Evolutionary conservation across 2,888 invertebrate species (phyloP).

Genomic region (Orthosia cruda): DNA sequence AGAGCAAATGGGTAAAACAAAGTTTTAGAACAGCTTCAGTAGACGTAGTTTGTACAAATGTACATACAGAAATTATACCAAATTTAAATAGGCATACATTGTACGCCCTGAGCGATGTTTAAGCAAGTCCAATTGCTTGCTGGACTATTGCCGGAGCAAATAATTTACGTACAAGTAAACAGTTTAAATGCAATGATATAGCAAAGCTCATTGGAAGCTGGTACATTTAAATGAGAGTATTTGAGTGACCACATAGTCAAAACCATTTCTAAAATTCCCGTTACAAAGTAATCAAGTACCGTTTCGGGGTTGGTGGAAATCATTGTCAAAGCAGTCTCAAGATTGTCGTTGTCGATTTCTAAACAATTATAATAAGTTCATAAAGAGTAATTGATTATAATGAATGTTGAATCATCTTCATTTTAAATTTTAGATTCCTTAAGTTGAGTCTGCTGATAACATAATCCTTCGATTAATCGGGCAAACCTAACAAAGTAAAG

Average conservation of each 20-base stretch:
- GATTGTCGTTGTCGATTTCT: neutral
- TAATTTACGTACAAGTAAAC: slow-evolving; percentile 65
- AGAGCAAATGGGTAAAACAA: slow-evolving; percentile 44
- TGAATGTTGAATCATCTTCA: neutral
- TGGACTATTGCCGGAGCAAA: slow-evolving; percentile 67
- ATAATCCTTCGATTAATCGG: slow-evolving; percentile 8
- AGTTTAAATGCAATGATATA: slow-evolving; percentile 62
- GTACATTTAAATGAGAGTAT: slow-evolving; percentile 44
- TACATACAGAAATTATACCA: slow-evolving; percentile 37
- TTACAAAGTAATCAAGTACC: slow-evolving; percentile 48
- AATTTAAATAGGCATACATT: slow-evolving; percentile 54
- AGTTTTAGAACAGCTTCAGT: slow-evolving; percentile 39
- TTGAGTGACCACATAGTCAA: slow-evolving; percentile 40
- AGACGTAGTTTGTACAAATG: slow-evolving; percentile 32
- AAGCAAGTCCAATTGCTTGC: slow-evolving; percentile 55
- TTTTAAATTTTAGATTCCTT: neutral
- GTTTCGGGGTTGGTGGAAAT: slow-evolving; percentile 20
- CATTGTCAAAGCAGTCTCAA: slow-evolving; percentile 7
- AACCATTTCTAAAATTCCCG: slow-evolving; percentile 41
- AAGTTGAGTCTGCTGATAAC: neutral
- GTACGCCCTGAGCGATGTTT: slow-evolving; percentile 47
- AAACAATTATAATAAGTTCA: neutral
- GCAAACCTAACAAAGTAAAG: neutral
- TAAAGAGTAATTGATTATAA: neutral
- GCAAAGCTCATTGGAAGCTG: slow-evolving; percentile 47